A percentile compares a stretch with the other conserved stretches of the same genome.
These are phyloP conservation scores for Ficedula albicollis DNA, from an alignment of 2,797 vertebrate species.

Conservation along the genomic window DNA sequence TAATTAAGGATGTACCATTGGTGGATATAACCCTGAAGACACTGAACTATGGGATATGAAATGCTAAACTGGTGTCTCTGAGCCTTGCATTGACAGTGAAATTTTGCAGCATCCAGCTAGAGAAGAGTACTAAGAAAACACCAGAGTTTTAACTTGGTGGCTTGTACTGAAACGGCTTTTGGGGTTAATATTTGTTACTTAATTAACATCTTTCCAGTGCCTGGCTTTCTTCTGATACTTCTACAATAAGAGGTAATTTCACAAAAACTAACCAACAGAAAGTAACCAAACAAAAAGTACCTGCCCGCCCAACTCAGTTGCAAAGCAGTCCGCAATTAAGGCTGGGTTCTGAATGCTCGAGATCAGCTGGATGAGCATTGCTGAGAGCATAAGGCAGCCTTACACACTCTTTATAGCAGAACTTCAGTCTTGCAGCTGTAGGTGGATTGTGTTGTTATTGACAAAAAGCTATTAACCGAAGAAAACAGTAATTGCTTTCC, in stretches of 20 bases:
- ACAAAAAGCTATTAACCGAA: not conserved
- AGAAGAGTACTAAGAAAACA: not conserved
- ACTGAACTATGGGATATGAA: not conserved
- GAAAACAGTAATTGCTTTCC: not conserved
- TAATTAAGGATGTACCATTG: not conserved
- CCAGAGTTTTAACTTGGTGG: not conserved
- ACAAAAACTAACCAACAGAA: not conserved
- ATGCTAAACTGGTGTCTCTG: not conserved
- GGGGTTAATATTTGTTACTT: not conserved
- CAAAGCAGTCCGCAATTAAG: not conserved
- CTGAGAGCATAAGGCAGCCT: not conserved
- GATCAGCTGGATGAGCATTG: not conserved
- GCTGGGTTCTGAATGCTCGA: not conserved
- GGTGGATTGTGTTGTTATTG: not conserved
- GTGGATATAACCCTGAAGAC: not conserved
- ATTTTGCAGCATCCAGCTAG: not conserved
- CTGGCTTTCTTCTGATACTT: not conserved
- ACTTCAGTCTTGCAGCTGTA: not conserved
- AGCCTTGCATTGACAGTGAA: not conserved
- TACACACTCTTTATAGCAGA: not conserved
- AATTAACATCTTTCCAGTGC: not conserved
- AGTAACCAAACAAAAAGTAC: not conserved
- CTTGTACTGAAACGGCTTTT: not conserved
- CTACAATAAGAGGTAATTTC: not conserved
- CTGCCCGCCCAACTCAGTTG: not conserved